Conservation (phyloP, 2,797 vertebrate species). For the Danio albolineatus region DNA sequence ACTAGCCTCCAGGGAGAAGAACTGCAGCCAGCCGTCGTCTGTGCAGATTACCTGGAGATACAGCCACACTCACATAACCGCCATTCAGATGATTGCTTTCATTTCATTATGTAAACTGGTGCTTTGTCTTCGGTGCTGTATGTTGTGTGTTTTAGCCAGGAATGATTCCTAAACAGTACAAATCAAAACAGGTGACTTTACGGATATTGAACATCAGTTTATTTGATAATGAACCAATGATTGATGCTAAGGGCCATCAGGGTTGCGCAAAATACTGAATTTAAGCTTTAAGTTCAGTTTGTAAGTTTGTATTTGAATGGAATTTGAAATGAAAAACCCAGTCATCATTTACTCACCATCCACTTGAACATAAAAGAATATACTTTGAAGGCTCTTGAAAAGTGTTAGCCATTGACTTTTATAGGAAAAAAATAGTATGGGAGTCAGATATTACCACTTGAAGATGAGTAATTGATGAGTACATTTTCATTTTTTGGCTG, state of each 20-base stretch:
- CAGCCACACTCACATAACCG: slow-evolving; percentile 30
- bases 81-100: slow-evolving; percentile 18
- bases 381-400: too few species aligned
- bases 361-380: too few species aligned
- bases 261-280: not conserved
- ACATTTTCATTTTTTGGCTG: too few species aligned
- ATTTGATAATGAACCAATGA: not conserved
- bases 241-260: not conserved
- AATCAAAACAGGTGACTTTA: not conserved
- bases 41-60: slow-evolving; percentile 53
- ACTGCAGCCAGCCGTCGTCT: slow-evolving; percentile 50
- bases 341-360: too few species aligned
- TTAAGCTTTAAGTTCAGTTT: not conserved
- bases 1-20: slow-evolving; percentile 58
- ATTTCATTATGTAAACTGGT: slow-evolving; percentile 31
- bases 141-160: not conserved
- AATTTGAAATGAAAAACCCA: not conserved
- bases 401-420: too few species aligned
- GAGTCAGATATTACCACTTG: too few species aligned
- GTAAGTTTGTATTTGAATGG: not conserved
- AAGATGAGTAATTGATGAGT: too few species aligned
- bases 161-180: not conserved
- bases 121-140: slow-evolving; percentile 5
- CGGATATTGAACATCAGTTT: not conserved
- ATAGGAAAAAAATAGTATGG: too few species aligned